Evolutionary conservation across 35 echinoderm and acorn worm genomes (phyloP).

Genomic region (Patiria miniata): DNA sequence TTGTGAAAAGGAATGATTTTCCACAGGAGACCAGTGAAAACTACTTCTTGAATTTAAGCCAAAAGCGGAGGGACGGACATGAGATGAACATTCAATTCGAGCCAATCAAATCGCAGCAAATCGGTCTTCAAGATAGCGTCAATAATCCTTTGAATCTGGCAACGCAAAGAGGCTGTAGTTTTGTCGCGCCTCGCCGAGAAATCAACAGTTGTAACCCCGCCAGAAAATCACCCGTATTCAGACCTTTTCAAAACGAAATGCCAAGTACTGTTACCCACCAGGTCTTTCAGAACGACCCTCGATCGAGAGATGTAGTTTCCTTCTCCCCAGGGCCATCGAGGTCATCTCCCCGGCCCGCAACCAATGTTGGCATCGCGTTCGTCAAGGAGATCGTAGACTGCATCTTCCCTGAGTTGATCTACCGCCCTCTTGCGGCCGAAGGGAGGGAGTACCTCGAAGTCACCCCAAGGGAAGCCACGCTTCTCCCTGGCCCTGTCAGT

Average conservation of each 20-base stretch:
- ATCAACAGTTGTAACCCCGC: not conserved
- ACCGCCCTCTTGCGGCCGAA: conserved; percentile 29
- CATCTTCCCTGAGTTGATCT: conserved; percentile 19
- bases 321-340: not conserved
- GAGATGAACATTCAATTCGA: not conserved
- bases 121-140: not conserved
- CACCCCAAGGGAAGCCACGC: conserved; percentile 24
- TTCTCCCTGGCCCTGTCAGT: not conserved
- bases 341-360: not conserved
- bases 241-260: not conserved
- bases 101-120: not conserved
- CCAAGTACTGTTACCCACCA: not conserved
- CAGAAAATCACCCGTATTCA: not conserved
- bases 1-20: not conserved
- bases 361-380: conserved; percentile 22
- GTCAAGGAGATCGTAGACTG: conserved; percentile 37
- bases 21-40: not conserved
- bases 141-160: not conserved
- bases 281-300: not conserved
- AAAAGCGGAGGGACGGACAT: not conserved
- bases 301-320: not conserved
- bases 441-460: conserved; percentile 12
- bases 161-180: not conserved
- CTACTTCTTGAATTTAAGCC: not conserved
- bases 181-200: not conserved